A percentile compares a stretch with the other conserved stretches of the same genome.
Evolutionary conservation across 2,888 invertebrate genomes (phyloP).

Genomic region (Ichneumoninae sp.): DNA sequence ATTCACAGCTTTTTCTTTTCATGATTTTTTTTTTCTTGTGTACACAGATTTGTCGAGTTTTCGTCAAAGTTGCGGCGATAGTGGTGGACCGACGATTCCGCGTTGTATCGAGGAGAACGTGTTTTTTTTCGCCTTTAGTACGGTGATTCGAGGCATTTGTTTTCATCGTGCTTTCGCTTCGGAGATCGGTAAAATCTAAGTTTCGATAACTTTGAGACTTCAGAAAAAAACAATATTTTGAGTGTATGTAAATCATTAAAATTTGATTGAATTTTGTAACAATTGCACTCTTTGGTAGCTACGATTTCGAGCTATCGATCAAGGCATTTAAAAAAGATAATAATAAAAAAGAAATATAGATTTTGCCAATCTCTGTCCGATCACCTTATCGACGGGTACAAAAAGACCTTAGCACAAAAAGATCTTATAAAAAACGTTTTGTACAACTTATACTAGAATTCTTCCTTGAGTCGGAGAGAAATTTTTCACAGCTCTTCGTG

Average conservation of each 20-base stretch:
- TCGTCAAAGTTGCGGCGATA: slow-evolving; percentile 14
- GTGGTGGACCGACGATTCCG: not conserved
- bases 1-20: not conserved
- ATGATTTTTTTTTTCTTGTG: not conserved
- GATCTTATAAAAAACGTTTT: slow-evolving; percentile 67
- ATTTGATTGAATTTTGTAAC: slow-evolving; percentile 1
- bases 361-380: not conserved
- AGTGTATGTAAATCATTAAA: not conserved
- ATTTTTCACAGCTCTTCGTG: slow-evolving; percentile 79
- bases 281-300: not conserved
- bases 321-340: not conserved
- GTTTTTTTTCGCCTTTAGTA: not conserved
- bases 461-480: slow-evolving; percentile 25
- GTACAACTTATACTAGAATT: slow-evolving; percentile 64
- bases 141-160: not conserved
- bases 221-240: not conserved
- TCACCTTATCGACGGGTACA: slow-evolving; percentile 2
- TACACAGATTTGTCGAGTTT: not conserved
- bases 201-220: not conserved
- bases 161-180: not conserved
- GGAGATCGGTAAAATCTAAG: not conserved
- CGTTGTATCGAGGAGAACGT: not conserved
- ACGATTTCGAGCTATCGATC: not conserved
- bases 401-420: slow-evolving; percentile 41
- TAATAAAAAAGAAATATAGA: not conserved